Base-by-base conservation (phyloP, 2,797 vertebrate genomes). In the Scolopax rusticola region DNA sequence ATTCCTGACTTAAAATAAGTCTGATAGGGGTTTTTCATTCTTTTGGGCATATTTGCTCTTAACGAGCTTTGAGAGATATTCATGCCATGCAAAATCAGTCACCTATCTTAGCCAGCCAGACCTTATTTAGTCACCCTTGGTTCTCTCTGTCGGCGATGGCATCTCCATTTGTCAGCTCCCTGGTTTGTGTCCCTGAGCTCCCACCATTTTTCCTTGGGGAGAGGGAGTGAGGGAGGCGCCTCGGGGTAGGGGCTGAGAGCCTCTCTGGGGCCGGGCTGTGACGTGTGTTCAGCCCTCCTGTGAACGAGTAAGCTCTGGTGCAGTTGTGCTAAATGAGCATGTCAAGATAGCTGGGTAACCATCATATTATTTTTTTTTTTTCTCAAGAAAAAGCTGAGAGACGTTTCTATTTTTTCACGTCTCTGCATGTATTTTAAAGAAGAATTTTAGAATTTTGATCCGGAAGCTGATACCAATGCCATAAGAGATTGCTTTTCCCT, bases 1-100 rank as follows among this genome's bases (percentile, higher is more conserved):
- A 89, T 80, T 95, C 86, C 84, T 64, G 38, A 87, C 85, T 90
- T 93, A 63, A 93, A 96, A 94, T 95, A 57, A 36, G 25, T 75
- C 91, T 82, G 83, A 56, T 84, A 21, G 59, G 70, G 70, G 17
- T 6, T 47, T 59, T 93, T 91, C 69, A 84, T 97, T 92, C 80
- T 86, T 95, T 73, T 75, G 90, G 61, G 84, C 36, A 30, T 92
- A 92, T 90, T 95, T 95, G 36, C 60, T 48, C 56, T 92, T 91
- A 89, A 88, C 2, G 12, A 95, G 84, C 90, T 94, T 60, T 92
- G 88, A 94, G 70, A 93, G 30, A 87, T 86, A 90, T 56, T 90
- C 13, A 32, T 74, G 60, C 84, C 54, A 16, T 90, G 90, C 67
- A 92, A 74, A 95, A 90, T 83, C 77, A 79, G 84, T 89, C 75